Evolutionary conservation across 2,888 invertebrate genomes (phyloP), one percentile per base, ranked within the genome.

Genomic region (Slavum lentiscoides): DNA sequence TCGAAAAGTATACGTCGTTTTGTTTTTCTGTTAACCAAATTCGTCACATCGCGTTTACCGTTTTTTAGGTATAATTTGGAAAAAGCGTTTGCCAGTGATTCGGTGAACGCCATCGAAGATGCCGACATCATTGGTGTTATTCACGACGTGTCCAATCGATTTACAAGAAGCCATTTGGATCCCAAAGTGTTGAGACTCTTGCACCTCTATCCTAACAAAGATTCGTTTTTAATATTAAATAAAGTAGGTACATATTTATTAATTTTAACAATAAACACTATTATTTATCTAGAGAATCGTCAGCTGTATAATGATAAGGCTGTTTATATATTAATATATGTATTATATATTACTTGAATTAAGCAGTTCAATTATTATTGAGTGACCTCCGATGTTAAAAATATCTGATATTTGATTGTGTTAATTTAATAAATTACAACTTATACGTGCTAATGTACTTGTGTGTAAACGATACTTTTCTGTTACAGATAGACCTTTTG

Each of bases 101-200:
- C 88, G 84, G 89, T 87, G 87, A 87, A 86, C 13, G 90, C 92
- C 74, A 86, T 94, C 64, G 86, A 89, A 83, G 89, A 92, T 85
- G 93, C 94, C 0, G 92, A 97, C 88, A 87, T 95, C 2, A 89
- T 97, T 84, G 94, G 94, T 11, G 93, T 97, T 1, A 88, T 97
- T 30, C 95, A 97, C 85, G 97, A 97, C 87, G 91, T 91, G 7
- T 91, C 92, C 0, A 92, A 93, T 85, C 86, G 87, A 64, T 91
- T 90, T 87, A 91, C 91, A 0, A 90, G 93, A 83, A 89, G 92
- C 64, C 87, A 86, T 68, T 87, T 98, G 23, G 92, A 94, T 86
- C 85, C 88, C 1, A 91, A 93, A 86, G 88, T 96, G 0, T 85
- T 94, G 4, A 88, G 90, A 53, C 88, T 94, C 82, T 87, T 97